Conservation (phyloP, 2,113 vertebrate species). For the Dipodomys ordii region DNA sequence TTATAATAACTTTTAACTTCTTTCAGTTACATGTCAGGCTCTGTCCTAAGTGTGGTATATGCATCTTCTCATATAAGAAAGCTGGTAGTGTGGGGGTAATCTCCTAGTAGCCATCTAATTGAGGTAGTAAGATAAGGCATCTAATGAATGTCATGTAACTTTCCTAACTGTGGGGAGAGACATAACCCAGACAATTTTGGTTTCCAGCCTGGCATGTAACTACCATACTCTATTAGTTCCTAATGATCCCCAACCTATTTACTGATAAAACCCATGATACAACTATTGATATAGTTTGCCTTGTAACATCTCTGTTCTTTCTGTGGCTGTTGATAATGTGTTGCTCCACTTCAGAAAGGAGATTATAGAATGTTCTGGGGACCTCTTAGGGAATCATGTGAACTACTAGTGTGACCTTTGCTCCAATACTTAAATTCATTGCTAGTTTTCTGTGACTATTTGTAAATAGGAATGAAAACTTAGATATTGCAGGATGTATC, state of each 20-base stretch:
- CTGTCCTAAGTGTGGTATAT: background rate
- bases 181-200: background rate
- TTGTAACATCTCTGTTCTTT: background rate
- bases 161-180: background rate
- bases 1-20: background rate
- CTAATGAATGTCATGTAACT: background rate
- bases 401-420: background rate
- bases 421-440: background rate
- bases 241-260: background rate
- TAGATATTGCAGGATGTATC: background rate
- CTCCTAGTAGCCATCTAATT: background rate
- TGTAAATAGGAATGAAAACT: conserved; percentile 43
- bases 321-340: background rate
- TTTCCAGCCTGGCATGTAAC: background rate
- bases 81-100: background rate
- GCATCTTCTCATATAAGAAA: background rate
- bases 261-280: background rate
- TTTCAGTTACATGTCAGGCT: background rate
- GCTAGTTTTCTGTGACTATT: background rate
- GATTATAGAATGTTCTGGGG: background rate
- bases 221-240: background rate
- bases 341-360: background rate
- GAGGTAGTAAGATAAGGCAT: background rate
- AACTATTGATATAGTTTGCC: background rate
- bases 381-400: background rate